Evolutionary conservation across 2,888 invertebrate genomes (phyloP), one percentile per base, ranked within the genome.

Genomic region (Drosophila atroscutellata): DNA sequence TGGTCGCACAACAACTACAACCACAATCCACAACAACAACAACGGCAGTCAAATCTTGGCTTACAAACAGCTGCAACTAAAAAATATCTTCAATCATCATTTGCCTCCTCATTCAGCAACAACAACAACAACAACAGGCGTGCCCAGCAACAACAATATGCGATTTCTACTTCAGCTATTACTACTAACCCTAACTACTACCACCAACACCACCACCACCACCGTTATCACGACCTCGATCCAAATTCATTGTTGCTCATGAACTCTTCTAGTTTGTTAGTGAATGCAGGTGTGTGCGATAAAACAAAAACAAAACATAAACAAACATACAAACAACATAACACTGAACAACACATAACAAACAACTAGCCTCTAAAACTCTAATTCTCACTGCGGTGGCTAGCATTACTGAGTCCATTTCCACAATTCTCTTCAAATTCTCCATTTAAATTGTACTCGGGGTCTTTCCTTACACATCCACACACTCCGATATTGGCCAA

Each of bases 71-170:
- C 91, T 62, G 91, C 92, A 82, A 92, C 92, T 91, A 92, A 92
- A 91, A 92, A 92, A 91, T 92, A 91, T 89, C 92, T 94, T 86
- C 90, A 92, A 90, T 90, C 92, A 90, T 91, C 91, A 91, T 87
- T 91, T 90, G 91, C 89, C 89, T 91, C 90, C 86, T 81, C 77
- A 77, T 72, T 13, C 39, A 56, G 73, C 68, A 83, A 83, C 70
- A 60, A 84, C 89, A 74, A 80, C 91, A 81, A 90, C 83, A 74
- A 80, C 90, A 77, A 85, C 89, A 89, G 91, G 88, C 85, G 92
- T 86, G 91, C 91, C 86, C 91, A 91, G 90, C 92, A 87, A 76
- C 92, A 87, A 76, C 91, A 86, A 92, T 92, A 84, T 94, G 83
- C 83, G 81, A 94, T 75, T 91, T 85, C 73, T 78, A 47, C 51